Base-by-base conservation (phyloP, 2,113 vertebrate species). In the Girardinichthys multiradiatus region DNA sequence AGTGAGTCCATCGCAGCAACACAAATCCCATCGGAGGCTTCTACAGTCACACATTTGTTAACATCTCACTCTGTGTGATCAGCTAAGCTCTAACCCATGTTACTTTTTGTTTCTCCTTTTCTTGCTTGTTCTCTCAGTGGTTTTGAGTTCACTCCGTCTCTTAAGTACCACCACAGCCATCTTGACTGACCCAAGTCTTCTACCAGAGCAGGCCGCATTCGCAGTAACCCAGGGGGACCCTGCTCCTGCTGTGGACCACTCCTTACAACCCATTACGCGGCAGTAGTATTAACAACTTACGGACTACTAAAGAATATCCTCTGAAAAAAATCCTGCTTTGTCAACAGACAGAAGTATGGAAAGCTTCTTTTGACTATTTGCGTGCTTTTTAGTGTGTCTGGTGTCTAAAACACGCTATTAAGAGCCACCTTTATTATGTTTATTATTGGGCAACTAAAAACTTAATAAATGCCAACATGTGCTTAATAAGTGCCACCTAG, bases 151-250 rank as follows among this genome's bases (percentile, higher is more conserved):
- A 69, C 96, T 99, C 31, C 96, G 98, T 66, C 96, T 97, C 85
- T 93, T 99, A 86, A 97, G 98, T 79, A 95, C 96, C 30, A 96
- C 95, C 68, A 99, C 97, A 0, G 93, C 96, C 76, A 99, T 99
- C 89, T 92, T 99, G 74, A 96, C 94, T 0, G 96, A 99, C 81
- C 97, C 98, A 0, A 90, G 91, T 27, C 80, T 94, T 0, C 76
- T 99, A 57, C 96, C 97, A 0, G 96, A 98, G 87, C 98, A 99
- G 89, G 98, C 96, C 42, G 88, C 94, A 0, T 90, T 86, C 27
- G 96, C 96, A 0, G 97, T 96, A 74, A 95, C 89, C 0, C 92
- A 93, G 54, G 87, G 90, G 62, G 73, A 88, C 72, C 39, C 73
- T 39, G 83, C 24, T 30, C 82, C 42, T 65, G 84, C 73, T 88